Evolutionary conservation across 1,140 invertebrate genomes (phyloP), one percentile per base, ranked within the genome.

Genomic region (Drosophila pectinifera): DNA sequence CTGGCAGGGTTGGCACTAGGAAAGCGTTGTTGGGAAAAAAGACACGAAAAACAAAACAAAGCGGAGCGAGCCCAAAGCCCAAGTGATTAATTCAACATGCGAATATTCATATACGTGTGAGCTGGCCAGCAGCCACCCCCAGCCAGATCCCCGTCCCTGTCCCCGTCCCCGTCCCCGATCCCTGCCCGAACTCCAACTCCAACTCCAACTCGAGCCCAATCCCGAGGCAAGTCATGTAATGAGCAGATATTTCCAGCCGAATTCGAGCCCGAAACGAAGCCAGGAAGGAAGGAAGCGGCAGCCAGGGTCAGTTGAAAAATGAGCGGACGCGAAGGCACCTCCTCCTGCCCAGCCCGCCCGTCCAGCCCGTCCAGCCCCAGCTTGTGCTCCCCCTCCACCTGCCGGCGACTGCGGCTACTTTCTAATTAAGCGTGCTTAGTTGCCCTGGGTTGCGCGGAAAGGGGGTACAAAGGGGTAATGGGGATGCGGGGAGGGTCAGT

Each of bases 401-500:
- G 39, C 51, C 43, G 6, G 48, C 53, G 57, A 85, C 78, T 83
- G 74, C 78, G 78, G 82, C 82, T 76, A 77, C 84, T 89, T 88
- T 89, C 84, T 88, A 88, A 88, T 88, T 89, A 88, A 89, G 84
- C 84, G 63, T 89, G 84, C 78, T 88, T 89, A 88, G 84, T 80
- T 88, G 76, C 77, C 64, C 73, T 18, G 69, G 73, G 63, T 45
- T 46, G 69, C 73, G 39, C 26, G 20, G 24, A n/a, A 1, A 2
- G 41, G 26, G 20, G 2, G n/a, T n/a, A n/a, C n/a, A n/a, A n/a
- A n/a, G n/a, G n/a, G n/a, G n/a, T n/a, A n/a, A n/a, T n/a, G 13
- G 6, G 3, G 62, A 5, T 3, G 4, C 22, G 38, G 22, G 13
- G n/a, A 10, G 41, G 20, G 42, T 8, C 46, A 10, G 8, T 14